Evolutionary conservation across 2,888 invertebrate genomes (phyloP), one percentile per base, ranked within the genome.

Genomic region (Zhengitettix transpicula): DNA sequence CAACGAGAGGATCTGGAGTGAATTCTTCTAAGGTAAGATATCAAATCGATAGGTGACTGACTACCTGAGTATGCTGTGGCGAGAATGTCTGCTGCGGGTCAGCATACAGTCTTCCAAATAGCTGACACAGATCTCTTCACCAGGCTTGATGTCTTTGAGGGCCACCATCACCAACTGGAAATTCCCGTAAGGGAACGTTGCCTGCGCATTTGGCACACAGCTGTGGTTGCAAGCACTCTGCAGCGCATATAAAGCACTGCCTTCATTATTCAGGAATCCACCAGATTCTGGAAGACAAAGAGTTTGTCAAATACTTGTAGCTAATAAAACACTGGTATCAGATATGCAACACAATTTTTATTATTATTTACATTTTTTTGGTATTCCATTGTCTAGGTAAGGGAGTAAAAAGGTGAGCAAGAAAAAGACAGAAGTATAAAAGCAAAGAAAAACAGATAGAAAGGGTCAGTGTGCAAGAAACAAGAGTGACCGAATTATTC

Each of bases 141-240:
- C 92, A 0, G 82, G 79, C 65, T 78, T 71, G 60, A 97, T 92
- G 58, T 84, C 80, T 59, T 77, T 76, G 10, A 81, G 69, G 0
- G 94, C 90, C 64, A 84, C 81, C 59, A 92, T 70, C 12, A 84
- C 84, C 60, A 91, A 73, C 59, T 82, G 80, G 64, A 85, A 87
- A 71, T 91, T 89, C 55, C 89, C 89, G 67, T 87, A 81, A 0
- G 88, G 85, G 71, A 94, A 97, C 28, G 85, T 81, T 0, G 88
- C 83, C 69, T 87, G 84, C 0, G 93, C 91, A 72, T 95, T 96
- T 0, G 96, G 94, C 0, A 77, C 72, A 69, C 97, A 97, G 67
- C 90, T 94, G 73, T 97, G 97, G 75, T 97, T 97, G 65, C 88
- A 85, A 53, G 87, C 80, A 70, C 94, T 93, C 71, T 96, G 95